phyloP scores from a whole-genome alignment of 2,888 invertebrate genomes.

The Ophion costatus region DNA sequence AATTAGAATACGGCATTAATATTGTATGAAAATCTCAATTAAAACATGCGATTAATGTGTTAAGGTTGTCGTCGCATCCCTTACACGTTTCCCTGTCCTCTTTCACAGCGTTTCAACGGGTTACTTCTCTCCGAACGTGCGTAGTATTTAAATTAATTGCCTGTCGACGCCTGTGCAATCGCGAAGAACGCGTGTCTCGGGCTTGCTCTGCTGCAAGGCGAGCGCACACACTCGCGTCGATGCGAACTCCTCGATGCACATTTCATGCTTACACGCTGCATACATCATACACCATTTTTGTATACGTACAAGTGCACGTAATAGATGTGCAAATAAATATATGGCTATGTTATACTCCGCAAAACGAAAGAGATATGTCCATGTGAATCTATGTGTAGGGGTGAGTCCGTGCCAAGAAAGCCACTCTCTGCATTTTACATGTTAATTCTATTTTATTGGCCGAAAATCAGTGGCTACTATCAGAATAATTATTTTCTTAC shows the following conservation, averaged over 20 bases:
- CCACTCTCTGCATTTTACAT: neutral
- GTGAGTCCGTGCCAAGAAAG: neutral
- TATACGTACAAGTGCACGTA: constrained; percentile 27
- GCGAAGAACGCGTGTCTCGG: constrained; percentile 49
- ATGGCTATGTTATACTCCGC: neutral
- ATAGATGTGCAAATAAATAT: constrained; percentile 19
- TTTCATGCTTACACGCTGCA: constrained; percentile 36
- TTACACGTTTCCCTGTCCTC: constrained; percentile 25
- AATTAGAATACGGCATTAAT: neutral
- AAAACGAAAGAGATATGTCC: neutral
- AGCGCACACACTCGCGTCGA: constrained; percentile 17
- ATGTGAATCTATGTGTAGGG: neutral
- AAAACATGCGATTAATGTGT: constrained; percentile 33
- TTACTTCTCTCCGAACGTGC: constrained; percentile 45
- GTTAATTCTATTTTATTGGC: neutral
- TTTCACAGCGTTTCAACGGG: constrained; percentile 23
- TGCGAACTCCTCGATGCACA: constrained; percentile 34
- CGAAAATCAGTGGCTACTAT: neutral
- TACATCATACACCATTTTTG: constrained; percentile 34
- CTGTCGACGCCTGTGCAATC: constrained; percentile 67
- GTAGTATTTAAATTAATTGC: constrained; percentile 69
- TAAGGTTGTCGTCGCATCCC: constrained; percentile 37
- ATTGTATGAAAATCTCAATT: neutral
- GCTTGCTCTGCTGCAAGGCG: constrained; percentile 30
- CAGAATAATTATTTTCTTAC: neutral